Conservation (phyloP, 1,140 invertebrate species). For the Philaenus spumarius region DNA sequence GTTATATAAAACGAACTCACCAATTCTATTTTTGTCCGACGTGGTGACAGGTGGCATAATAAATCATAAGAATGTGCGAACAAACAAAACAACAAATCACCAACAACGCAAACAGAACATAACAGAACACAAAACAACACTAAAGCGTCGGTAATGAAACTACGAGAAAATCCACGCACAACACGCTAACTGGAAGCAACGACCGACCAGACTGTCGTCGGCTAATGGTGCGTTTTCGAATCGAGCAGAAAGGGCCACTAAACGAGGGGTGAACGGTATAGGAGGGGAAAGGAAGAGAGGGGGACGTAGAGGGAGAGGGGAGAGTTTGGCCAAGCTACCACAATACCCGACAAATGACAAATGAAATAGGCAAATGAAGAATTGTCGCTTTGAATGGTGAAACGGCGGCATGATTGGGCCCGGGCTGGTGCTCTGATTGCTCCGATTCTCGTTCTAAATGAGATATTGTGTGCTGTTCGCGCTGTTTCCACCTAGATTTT, state of each 20-base stretch:
- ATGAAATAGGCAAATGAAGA: slow-evolving; percentile 47
- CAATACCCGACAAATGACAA: slow-evolving; percentile 44
- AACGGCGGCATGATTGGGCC: slow-evolving; percentile 14
- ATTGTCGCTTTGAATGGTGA: slow-evolving; percentile 36
- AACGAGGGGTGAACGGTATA: neutral
- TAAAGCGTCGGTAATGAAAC: too few species aligned
- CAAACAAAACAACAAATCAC: too few species aligned
- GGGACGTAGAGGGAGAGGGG: neutral
- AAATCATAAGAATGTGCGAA: too few species aligned
- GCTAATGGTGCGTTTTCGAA: slow-evolving; percentile 7
- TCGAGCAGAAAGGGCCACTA: slow-evolving; percentile 4
- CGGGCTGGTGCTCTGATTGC: too few species aligned
- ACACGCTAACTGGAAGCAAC: too few species aligned
- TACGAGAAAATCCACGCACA: too few species aligned
- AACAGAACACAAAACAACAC: too few species aligned
- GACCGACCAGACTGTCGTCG: neutral
- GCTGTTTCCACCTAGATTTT: neutral
- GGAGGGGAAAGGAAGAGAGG: neutral
- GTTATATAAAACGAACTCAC: too few species aligned
- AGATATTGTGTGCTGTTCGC: slow-evolving; percentile 8
- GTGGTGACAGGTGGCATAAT: too few species aligned
- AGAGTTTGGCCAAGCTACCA: slow-evolving; percentile 23
- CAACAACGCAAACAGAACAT: too few species aligned
- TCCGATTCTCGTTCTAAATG: neutral
- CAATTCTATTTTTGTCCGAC: too few species aligned